Conservation (phyloP, 2,113 vertebrate genomes). For the Zosterops borbonicus region DNA sequence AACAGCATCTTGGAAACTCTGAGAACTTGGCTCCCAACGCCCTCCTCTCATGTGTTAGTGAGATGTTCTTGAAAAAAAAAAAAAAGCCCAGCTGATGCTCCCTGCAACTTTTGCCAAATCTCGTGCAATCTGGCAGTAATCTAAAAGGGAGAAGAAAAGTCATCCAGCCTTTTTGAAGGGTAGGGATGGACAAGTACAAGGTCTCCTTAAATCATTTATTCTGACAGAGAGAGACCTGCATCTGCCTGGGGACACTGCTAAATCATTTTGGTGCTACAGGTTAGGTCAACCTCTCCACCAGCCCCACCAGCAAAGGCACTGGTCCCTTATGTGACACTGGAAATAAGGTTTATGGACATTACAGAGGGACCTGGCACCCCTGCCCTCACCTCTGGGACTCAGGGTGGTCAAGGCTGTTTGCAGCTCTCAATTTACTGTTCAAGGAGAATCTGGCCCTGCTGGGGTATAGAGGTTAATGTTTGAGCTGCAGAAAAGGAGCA, state of each 20-base stretch:
- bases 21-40: not conserved
- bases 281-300: not conserved
- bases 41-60: not conserved
- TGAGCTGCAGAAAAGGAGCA: not conserved
- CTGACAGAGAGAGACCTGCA: not conserved
- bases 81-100: not conserved
- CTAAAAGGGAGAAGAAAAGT: not conserved
- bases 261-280: rapidly evolving
- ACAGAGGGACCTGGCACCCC: not conserved
- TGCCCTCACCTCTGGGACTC: not conserved
- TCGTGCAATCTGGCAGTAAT: not conserved
- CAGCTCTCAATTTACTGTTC: not conserved
- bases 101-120: not conserved
- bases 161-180: not conserved
- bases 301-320: too few species aligned
- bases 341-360: not conserved
- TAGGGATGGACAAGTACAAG: not conserved
- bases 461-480: not conserved
- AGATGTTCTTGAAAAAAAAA: not conserved
- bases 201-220: not conserved
- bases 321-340: not conserved
- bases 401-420: rapidly evolving
- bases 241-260: not conserved
- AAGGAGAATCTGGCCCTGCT: not conserved
- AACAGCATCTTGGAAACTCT: not conserved